Percentiles rank a stretch among this genome's conserved stretches.
phyloP scores from a whole-genome alignment of 2,113 vertebrate genomes.

The Rhinoptilus africanus region DNA sequence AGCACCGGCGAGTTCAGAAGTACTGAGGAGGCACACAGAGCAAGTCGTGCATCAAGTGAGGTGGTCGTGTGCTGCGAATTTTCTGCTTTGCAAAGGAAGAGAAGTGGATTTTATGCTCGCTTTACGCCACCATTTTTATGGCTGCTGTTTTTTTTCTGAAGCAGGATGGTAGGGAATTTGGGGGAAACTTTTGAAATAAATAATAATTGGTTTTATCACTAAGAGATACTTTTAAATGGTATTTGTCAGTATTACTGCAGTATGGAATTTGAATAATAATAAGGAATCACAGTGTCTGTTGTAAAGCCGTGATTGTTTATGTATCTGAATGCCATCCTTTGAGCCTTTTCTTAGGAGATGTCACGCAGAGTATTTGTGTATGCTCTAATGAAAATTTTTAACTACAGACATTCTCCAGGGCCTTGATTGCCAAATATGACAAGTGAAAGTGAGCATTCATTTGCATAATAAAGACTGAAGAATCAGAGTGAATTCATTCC shows the following conservation, averaged over 20 bases:
- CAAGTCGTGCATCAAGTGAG: rapidly evolving
- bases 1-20: rapidly evolving
- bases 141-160: neutral
- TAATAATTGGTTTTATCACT: neutral
- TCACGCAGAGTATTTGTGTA: neutral
- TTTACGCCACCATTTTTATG: neutral
- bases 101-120: neutral
- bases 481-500: conserved; percentile 11
- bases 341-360: neutral
- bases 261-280: neutral
- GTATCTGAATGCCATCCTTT: neutral
- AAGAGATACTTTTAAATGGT: neutral
- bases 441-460: conserved; percentile 23
- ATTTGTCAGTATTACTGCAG: neutral
- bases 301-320: neutral
- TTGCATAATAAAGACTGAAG: conserved; percentile 47
- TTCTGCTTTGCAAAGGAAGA: neutral
- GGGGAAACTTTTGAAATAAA: neutral
- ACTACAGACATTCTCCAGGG: neutral
- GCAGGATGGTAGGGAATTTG: neutral
- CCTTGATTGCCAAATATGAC: conserved; percentile 27
- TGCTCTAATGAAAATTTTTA: neutral
- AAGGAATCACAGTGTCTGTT: neutral
- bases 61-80: neutral
- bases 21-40: rapidly evolving